Evolutionary conservation across 2,888 invertebrate species (phyloP), one percentile per base, ranked within the genome.

Genomic region (Andrena bucephala): DNA sequence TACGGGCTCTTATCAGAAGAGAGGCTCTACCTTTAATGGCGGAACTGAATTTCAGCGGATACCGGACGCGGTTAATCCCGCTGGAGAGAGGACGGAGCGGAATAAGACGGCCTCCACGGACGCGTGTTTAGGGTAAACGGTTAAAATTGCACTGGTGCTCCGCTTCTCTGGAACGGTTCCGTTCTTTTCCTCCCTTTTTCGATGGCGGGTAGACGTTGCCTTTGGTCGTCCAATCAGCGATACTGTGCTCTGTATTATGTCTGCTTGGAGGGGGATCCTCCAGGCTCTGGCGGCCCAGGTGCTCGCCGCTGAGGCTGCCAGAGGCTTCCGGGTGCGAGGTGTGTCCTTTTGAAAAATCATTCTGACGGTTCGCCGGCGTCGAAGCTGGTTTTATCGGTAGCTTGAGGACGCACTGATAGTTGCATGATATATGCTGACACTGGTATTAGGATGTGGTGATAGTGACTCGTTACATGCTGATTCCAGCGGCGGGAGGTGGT

Each of bases 351-450:
- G 27, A 27, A 59, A 29, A 59, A 59, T 59, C 3, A 59, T 29
- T 16, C 10, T 6, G 59, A 52, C 52, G 20, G n/a, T 20, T 20
- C 52, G 20, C n/a, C 20, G 52, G 52, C 63, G 48, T 42, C 52
- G 36, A 33, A 77, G 70, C 76, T 81, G 77, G 69, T 75, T 57
- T 57, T 57, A 57, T 57, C 57, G 24, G 57, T 57, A 57, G 24
- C 57, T 57, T 20, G 57, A 57, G 57, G 57, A 57, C 20, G 57
- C 54, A 8, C 20, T 54, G 54, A 24, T 20, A 57, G 24, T 57
- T 10, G 57, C 10, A 20, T 57, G 57, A 57, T 57, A 24, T 57
- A 24, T 57, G 57, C 13, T 27, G 27, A 27, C 57, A 57, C 57
- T 24, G 57, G 57, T 10, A 57, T 57, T 57, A 57, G 57, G 24